Evolutionary conservation across 2,797 vertebrate species (phyloP), one percentile per base, ranked within the genome.

Genomic region (Galagoides demidoff): DNA sequence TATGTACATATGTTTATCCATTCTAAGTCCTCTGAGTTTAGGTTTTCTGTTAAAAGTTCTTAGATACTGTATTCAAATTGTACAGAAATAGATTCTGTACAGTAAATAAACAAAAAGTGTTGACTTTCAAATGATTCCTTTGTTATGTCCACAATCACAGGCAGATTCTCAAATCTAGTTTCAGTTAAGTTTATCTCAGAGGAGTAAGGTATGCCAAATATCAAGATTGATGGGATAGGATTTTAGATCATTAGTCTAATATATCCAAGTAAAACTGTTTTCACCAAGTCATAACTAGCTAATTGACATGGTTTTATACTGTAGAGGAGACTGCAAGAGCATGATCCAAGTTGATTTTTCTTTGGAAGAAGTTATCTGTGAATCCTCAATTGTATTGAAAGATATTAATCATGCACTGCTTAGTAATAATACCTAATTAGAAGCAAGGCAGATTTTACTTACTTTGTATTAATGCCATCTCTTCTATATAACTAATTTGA

Each of bases 371-470:
- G 34, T 45, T 66, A 23, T 81, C 31, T 85, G 52, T 89, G 66
- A 79, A n/a, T 76, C 22, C 7, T 92, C 39, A 85, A 5, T 74
- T 83, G 25, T 39, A n/a, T 55, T 45, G 45, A 68, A 86, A 77
- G 0, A 61, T 43, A 83, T 12, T 29, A 66, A 71, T 55, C n/a
- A 76, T 19, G 61, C 12, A 52, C 14, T 37, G 43, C 59, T 88
- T 74, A 57, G 5, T 23, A 81, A 39, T 22, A 61, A n/a, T 27
- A 88, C 59, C 11, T 64, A 70, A 4, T 55, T 71, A 82, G 88
- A 77, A n/a, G 70, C 5, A 95, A 83, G 64, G 22, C 11, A 73
- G 16, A 68, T 71, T 89, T 95, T 83, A 91, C 73, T 92, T 90
- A 96, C 25, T 84, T n/a, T 85, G 73, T 79, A 70, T 74, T 82